Percentiles rank a stretch among this genome's conserved stretches.
These are phyloP conservation scores for Nerophis ophidion DNA, from an alignment of 2,113 vertebrate genomes.

Conservation along the genomic window DNA sequence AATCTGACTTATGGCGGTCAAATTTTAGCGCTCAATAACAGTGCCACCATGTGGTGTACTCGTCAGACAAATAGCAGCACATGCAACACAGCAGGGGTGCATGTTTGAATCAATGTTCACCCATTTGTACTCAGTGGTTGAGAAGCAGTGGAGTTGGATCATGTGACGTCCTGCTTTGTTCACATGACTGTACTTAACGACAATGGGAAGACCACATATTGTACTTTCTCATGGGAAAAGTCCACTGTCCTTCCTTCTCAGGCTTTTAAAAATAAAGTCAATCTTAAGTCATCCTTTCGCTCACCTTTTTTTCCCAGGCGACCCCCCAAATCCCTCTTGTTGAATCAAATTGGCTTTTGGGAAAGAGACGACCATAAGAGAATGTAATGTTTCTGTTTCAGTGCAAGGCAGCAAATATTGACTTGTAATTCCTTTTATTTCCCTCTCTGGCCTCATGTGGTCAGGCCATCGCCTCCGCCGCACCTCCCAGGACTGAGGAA, in stretches of 20 bases:
- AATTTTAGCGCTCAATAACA: no score
- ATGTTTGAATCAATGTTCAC: no score
- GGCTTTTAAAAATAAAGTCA: constrained; percentile 44
- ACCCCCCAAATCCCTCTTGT: constrained; percentile 40
- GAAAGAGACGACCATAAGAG: constrained; percentile 39
- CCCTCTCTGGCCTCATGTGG: constrained; percentile 32
- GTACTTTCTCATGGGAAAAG: constrained; percentile 61
- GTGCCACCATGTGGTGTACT: no score
- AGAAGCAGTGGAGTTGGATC: no score
- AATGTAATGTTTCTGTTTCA: constrained; percentile 73
- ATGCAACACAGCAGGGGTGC: no score
- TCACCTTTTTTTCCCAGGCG: constrained; percentile 35
- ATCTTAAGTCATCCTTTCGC: constrained; percentile 46
- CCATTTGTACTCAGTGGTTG: no score
- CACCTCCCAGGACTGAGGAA: constrained; percentile 53
- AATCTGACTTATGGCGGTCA: no score
- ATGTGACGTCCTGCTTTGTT: no score
- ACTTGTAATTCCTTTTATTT: constrained; percentile 60
- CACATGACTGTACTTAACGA: not conserved
- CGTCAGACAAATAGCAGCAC: no score
- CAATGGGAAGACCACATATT: constrained; percentile 50
- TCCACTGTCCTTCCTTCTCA: constrained; percentile 47
- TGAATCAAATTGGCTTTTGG: constrained; percentile 61
- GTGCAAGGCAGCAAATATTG: constrained; percentile 76
- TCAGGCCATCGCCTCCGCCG: constrained; percentile 60